Conservation (phyloP, 2,888 invertebrate genomes). For the Stenodera caucasica region DNA sequence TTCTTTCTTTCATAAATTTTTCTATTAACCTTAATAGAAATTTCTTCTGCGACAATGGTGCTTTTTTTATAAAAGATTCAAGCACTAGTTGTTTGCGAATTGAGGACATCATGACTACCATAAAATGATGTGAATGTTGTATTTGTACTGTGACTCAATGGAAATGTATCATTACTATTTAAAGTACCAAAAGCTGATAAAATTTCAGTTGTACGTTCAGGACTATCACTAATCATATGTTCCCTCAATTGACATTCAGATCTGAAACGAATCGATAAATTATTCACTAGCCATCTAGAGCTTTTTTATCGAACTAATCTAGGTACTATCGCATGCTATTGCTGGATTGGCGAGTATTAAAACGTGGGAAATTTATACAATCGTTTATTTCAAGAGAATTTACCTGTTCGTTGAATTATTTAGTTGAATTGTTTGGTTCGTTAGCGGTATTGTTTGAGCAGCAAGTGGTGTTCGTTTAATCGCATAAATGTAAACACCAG, state of each 20-base stretch:
- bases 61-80: constrained; percentile 22
- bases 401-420: constrained; percentile 49
- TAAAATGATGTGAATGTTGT: constrained; percentile 61
- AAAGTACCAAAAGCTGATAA: constrained; percentile 55
- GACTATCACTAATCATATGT: constrained; percentile 51
- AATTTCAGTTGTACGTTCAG: constrained; percentile 54
- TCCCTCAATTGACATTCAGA: constrained; percentile 50
- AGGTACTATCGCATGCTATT: too few relatives aligned
- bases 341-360: too few relatives aligned
- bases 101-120: constrained; percentile 56
- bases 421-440: constrained; percentile 44
- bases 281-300: constrained; percentile 14
- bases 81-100: constrained; percentile 43
- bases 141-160: constrained; percentile 59
- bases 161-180: constrained; percentile 56
- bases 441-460: constrained; percentile 45
- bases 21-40: too few relatives aligned
- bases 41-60: background rate
- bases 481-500: constrained; percentile 69
- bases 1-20: too few relatives aligned
- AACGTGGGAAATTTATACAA: too few relatives aligned
- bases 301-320: too few relatives aligned
- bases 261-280: constrained; percentile 35
- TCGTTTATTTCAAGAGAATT: too few relatives aligned
- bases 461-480: constrained; percentile 64